These are phyloP conservation scores for Drosophila tsacasi DNA, from an alignment of 1,140 invertebrate species.

Conservation along the genomic window DNA sequence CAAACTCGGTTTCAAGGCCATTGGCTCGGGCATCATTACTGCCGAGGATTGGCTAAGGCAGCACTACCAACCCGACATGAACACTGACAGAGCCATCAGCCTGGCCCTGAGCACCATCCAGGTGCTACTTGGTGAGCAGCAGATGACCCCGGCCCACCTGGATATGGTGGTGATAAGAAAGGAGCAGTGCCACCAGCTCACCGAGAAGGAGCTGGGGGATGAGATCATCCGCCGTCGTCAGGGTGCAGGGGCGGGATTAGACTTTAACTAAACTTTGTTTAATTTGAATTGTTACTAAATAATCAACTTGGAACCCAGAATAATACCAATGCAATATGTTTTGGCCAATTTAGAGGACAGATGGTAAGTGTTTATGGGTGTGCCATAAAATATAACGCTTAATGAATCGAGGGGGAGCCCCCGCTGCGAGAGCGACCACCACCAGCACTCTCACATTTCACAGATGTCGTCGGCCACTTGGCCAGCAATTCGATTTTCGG, in stretches of 20 bases:
- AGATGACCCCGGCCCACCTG: background rate
- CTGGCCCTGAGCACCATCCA: background rate
- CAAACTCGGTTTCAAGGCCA: background rate
- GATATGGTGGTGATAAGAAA: background rate
- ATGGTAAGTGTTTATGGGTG: slow-evolving; percentile 29
- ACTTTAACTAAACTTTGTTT: background rate
- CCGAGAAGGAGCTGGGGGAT: background rate
- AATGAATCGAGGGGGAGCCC: background rate
- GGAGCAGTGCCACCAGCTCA: background rate
- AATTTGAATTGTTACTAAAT: background rate
- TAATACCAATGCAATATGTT: background rate
- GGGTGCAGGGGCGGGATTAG: accelerated
- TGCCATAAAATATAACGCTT: slow-evolving; percentile 23
- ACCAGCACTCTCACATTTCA: slow-evolving; percentile 14
- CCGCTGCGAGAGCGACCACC: background rate
- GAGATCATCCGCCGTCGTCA: background rate
- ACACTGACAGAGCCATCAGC: background rate
- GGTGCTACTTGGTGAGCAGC: no score
- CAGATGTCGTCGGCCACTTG: slow-evolving; percentile 21
- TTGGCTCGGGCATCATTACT: background rate
- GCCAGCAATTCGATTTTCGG: slow-evolving; percentile 13
- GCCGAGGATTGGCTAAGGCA: background rate
- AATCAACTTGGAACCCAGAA: background rate
- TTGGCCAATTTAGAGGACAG: background rate
- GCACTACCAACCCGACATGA: background rate